Percentiles rank a stretch among this genome's conserved stretches.
phyloP scores from a whole-genome alignment of 2,888 invertebrate species.

The Lysandra coridon region DNA sequence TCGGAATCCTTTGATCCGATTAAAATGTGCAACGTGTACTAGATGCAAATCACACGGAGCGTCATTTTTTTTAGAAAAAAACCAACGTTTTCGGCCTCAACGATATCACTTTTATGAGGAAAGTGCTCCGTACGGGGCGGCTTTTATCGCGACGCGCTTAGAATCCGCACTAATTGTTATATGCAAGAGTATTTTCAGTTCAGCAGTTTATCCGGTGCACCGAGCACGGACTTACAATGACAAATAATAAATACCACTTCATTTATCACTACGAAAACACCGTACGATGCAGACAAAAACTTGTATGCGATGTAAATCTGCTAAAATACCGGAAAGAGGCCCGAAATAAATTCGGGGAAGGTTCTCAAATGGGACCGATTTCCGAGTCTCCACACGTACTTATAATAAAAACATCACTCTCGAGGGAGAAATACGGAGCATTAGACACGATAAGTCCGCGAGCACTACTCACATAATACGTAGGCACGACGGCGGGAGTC shows the following conservation, averaged over 20 bases:
- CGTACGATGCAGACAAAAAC: neutral
- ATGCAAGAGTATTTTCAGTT: neutral
- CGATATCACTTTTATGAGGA: constrained; percentile 11
- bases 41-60: constrained; percentile 21
- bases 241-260: neutral
- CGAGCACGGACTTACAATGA: neutral
- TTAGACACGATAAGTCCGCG: constrained; percentile 71
- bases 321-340: constrained; percentile 3
- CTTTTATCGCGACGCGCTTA: constrained; percentile 5
- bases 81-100: neutral
- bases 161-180: neutral
- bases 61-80: constrained; percentile 3
- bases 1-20: constrained; percentile 27
- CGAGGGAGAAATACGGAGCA: constrained; percentile 59
- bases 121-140: neutral
- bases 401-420: constrained; percentile 76
- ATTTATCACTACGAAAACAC: neutral
- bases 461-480: constrained; percentile 43
- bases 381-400: constrained; percentile 62
- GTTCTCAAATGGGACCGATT: constrained; percentile 1
- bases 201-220: neutral
- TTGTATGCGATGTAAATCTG: neutral
- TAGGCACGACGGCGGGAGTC: constrained; percentile 47
- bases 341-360: neutral
- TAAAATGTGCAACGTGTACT: constrained; percentile 24